Evolutionary conservation across 2,888 invertebrate species (phyloP), one percentile per base, ranked within the genome.

Genomic region (Branchellion lobata): DNA sequence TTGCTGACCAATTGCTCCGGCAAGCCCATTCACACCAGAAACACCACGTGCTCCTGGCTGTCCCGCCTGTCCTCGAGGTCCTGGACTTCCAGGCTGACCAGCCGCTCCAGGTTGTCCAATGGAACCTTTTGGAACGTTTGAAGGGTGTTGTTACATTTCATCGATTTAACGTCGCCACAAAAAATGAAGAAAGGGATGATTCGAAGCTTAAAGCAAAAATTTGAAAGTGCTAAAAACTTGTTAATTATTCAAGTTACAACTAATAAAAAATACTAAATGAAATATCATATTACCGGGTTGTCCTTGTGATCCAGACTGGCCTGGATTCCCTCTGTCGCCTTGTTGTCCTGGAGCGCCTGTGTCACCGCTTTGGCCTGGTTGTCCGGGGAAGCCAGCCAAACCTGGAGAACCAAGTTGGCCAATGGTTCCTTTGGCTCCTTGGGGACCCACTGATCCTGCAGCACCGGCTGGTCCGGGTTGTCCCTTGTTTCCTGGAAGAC

Each of bases 101-200:
- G 81, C 33, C 33, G 81, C 80, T 75, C 86, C 86, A 1, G 81
- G 78, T 8, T 84, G 81, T 78, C 86, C 86, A 27, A 57, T n/a
- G 24, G 21, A 57, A 57, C 61, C 61, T 57, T 5, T 18, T 47
- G 18, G 18, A 47, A n/a, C n/a, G n/a, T n/a, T 14, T 72, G 18
- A 11, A 14, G 5, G 27, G 14, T 21, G 21, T 68, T 21, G 27
- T 68, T 68, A 68, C 14, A 21, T 21, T 68, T 68, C 14, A n/a
- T n/a, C n/a, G n/a, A n/a, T n/a, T n/a, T n/a, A n/a, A n/a, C n/a
- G n/a, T n/a, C n/a, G n/a, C n/a, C n/a, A n/a, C n/a, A n/a, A n/a
- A n/a, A n/a, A n/a, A n/a, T n/a, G n/a, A n/a, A n/a, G n/a, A n/a
- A n/a, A n/a, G n/a, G n/a, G n/a, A n/a, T n/a, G n/a, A n/a, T n/a